Conservation (phyloP, 2,797 vertebrate genomes). For the Artibeus jamaicensis region DNA sequence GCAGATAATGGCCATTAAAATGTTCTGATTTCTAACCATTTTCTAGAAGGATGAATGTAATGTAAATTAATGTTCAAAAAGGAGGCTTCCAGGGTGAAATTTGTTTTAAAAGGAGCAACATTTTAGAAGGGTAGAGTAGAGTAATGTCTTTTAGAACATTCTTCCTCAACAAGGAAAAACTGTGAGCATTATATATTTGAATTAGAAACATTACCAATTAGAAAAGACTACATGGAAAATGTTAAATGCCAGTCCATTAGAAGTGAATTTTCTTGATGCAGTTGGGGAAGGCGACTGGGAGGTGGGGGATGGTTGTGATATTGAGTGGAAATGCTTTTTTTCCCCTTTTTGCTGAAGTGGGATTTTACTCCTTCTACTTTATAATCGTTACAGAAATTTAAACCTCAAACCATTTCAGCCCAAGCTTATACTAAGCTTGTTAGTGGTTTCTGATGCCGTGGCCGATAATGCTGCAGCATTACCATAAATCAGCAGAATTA, state of each 20-base stretch:
- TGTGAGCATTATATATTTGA: slow-evolving; percentile 78
- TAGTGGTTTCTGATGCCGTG: slow-evolving; percentile 97
- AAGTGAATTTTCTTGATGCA: slow-evolving; percentile 80
- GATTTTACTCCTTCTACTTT: slow-evolving; percentile 95
- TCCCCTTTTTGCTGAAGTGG: slow-evolving; percentile 96
- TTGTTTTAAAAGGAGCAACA: slow-evolving; percentile 80
- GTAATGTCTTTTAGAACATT: slow-evolving; percentile 69
- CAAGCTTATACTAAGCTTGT: slow-evolving; percentile 99
- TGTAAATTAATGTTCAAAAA: slow-evolving; percentile 72
- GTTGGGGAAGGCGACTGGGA: slow-evolving; percentile 49
- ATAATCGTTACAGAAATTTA: slow-evolving; percentile 98
- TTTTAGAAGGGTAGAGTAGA: slow-evolving; percentile 70
- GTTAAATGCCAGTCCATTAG: slow-evolving; percentile 81
- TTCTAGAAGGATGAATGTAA: slow-evolving; percentile 68
- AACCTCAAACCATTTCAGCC: slow-evolving; percentile 98
- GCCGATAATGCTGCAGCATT: slow-evolving; percentile 94
- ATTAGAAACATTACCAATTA: slow-evolving; percentile 80
- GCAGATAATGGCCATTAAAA: slow-evolving; percentile 62
- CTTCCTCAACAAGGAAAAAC: slow-evolving; percentile 72
- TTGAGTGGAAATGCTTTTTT: slow-evolving; percentile 80
- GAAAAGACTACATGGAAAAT: slow-evolving; percentile 81
- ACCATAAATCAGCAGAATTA: slow-evolving; percentile 99
- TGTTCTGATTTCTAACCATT: slow-evolving; percentile 60
- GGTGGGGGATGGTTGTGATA: slow-evolving; percentile 73
- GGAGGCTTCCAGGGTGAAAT: slow-evolving; percentile 76